phyloP scores from a whole-genome alignment of 2,888 invertebrate species.

The Drosophila rellima region DNA sequence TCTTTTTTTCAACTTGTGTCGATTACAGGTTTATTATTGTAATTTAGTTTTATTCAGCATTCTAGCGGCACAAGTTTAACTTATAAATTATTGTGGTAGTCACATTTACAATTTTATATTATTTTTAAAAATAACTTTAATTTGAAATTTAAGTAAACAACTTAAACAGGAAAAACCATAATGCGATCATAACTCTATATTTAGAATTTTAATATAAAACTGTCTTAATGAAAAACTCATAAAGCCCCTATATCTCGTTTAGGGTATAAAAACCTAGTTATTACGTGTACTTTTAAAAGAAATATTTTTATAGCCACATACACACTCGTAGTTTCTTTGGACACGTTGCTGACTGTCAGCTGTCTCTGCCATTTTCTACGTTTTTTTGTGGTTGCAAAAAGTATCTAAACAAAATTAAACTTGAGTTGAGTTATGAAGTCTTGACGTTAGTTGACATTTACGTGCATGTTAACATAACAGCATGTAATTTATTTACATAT shows the following conservation, averaged over 20 bases:
- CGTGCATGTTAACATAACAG: conserved; percentile 14
- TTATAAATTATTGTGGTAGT: not conserved
- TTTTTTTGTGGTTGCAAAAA: conserved; percentile 5
- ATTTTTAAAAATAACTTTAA: too few relatives aligned
- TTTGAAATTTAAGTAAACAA: too few relatives aligned
- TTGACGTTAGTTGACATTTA: conserved; percentile 10
- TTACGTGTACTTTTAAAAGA: conserved; percentile 17
- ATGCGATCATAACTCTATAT: not conserved
- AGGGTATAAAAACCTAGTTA: conserved; percentile 21
- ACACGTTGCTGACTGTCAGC: conserved; percentile 18
- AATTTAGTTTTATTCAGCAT: not conserved
- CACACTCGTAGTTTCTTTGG: conserved; percentile 32
- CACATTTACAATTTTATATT: not conserved
- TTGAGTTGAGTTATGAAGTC: conserved; percentile 6
- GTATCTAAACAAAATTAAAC: conserved; percentile 10
- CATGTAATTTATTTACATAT: not conserved
- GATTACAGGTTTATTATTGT: not conserved
- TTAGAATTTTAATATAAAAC: not conserved
- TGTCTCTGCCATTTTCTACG: conserved; percentile 1
- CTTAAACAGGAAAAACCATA: not conserved
- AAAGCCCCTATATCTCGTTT: not conserved
- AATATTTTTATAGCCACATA: conserved; percentile 45
- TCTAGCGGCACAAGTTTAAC: not conserved
- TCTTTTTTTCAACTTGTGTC: not conserved
- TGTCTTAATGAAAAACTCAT: not conserved